Percentiles rank a stretch among this genome's conserved stretches.
These are phyloP conservation scores for Hylomyscus alleni DNA, from an alignment of 2,797 vertebrate genomes.

Conservation along the genomic window DNA sequence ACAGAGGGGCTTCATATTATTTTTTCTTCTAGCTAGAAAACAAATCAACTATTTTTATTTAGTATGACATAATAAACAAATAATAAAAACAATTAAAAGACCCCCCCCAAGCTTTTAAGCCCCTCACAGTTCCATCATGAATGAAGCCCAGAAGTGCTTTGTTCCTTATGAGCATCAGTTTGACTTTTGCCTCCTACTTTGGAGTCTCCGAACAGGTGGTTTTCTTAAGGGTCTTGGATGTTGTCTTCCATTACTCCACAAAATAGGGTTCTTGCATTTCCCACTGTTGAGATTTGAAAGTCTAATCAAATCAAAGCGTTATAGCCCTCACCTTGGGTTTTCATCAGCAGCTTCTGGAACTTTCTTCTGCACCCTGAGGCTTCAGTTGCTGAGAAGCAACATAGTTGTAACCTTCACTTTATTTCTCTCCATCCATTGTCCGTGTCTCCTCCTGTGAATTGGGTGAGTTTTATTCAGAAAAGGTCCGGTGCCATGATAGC, in stretches of 20 bases:
- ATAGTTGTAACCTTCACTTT: neutral
- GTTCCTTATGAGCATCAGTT: neutral
- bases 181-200: neutral
- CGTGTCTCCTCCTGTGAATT: neutral
- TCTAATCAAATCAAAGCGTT: neutral
- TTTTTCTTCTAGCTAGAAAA: slow-evolving; percentile 4
- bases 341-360: neutral
- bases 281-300: neutral
- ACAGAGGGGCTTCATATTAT: neutral
- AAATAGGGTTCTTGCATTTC: no score
- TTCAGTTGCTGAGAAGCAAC: neutral
- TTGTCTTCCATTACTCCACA: neutral
- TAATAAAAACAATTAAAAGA: neutral
- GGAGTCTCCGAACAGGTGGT: neutral
- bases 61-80: neutral
- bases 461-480: neutral
- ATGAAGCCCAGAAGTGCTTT: neutral
- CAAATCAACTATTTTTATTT: neutral
- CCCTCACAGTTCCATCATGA: neutral
- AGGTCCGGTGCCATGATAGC: neutral
- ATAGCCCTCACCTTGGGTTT: neutral
- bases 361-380: neutral
- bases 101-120: neutral
- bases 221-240: neutral
- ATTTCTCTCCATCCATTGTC: neutral